A percentile compares a stretch with the other conserved stretches of the same genome.
Conservation (phyloP, 2,888 invertebrate species). For the Morpho achilles region DNA sequence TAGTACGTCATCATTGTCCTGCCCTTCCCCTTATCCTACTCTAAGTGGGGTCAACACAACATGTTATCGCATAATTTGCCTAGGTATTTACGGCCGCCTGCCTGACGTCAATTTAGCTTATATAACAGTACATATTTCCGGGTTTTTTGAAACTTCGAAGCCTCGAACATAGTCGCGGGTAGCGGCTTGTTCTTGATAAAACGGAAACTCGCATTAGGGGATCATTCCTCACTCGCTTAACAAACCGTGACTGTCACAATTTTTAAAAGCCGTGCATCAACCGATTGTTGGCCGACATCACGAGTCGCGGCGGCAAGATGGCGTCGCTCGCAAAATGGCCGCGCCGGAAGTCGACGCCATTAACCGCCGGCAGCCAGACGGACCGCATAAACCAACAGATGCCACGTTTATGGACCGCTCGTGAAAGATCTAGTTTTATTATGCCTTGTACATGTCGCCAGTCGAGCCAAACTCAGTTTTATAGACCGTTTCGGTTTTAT, state of each 20-base stretch:
- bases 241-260: constrained; percentile 22
- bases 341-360: constrained; percentile 47
- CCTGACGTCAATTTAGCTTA: no score
- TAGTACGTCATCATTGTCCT: no score
- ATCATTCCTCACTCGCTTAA: constrained; percentile 21
- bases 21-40: no score
- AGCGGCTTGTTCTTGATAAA: constrained; percentile 10
- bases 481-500: constrained; percentile 29
- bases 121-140: no score
- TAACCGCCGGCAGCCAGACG: constrained; percentile 42
- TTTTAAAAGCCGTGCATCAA: constrained; percentile 21
- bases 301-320: constrained; percentile 33
- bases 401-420: constrained; percentile 36
- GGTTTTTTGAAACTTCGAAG: neutral
- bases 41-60: no score
- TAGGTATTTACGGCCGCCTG: no score
- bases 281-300: constrained; percentile 8
- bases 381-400: constrained; percentile 38
- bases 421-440: constrained; percentile 38
- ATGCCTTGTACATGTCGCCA: constrained; percentile 27
- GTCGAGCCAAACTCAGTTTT: constrained; percentile 27
- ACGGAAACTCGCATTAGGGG: constrained; percentile 15
- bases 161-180: neutral
- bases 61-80: no score
- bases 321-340: constrained; percentile 42